Conservation (phyloP, 92 coral and sea anemone species). For the Virgularia gustaviana region DNA sequence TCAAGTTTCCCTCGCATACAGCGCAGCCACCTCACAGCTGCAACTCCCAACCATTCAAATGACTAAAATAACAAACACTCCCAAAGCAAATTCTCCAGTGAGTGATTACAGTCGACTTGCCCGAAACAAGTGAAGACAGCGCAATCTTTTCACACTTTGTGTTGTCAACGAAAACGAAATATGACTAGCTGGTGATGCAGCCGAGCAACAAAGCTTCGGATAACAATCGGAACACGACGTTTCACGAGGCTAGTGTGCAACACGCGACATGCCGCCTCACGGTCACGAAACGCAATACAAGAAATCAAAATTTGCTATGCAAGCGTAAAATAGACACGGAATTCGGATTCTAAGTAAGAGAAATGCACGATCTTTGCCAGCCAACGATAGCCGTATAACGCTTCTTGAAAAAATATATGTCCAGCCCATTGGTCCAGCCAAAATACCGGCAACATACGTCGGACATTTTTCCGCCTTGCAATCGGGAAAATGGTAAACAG, state of each 20-base stretch:
- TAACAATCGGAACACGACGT: conserved; percentile 13
- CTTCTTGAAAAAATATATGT: too few relatives aligned
- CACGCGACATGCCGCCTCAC: too few relatives aligned
- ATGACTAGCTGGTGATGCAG: conserved; percentile 11
- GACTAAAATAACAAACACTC: not conserved
- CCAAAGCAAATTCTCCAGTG: not conserved
- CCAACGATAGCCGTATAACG: too few relatives aligned
- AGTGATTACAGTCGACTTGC: not conserved
- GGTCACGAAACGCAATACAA: too few relatives aligned
- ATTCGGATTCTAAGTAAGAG: too few relatives aligned
- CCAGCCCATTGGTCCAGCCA: too few relatives aligned
- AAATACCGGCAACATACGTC: too few relatives aligned
- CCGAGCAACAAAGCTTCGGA: not conserved
- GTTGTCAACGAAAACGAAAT: not conserved
- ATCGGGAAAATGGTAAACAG: too few relatives aligned
- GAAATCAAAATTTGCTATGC: too few relatives aligned
- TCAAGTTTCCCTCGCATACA: not conserved
- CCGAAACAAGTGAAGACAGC: not conserved
- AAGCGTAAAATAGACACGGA: too few relatives aligned
- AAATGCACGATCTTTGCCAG: too few relatives aligned
- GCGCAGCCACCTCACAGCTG: conserved; percentile 6
- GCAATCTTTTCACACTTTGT: not conserved
- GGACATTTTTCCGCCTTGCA: too few relatives aligned
- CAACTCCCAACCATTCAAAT: conserved; percentile 20
- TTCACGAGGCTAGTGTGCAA: not conserved